Conservation (phyloP, 2,888 invertebrate species). For the Lithodes maja region DNA sequence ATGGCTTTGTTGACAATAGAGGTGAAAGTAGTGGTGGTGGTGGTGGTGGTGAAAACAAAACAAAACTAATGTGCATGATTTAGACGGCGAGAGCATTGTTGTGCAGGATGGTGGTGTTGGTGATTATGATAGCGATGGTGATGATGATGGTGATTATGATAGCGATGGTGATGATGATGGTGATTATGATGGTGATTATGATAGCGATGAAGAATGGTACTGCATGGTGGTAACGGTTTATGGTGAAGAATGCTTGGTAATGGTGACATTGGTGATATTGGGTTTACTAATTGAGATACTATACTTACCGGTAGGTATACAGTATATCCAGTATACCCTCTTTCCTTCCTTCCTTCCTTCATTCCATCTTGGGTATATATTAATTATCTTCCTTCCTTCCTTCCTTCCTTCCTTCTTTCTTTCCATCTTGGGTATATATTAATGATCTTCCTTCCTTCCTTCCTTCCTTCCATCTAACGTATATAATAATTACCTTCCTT, state of each 20-base stretch:
- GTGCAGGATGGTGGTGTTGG: background rate
- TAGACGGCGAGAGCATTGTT: background rate
- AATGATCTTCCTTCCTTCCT: background rate
- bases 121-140: background rate
- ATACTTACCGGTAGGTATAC: no score
- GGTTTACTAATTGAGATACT: no score
- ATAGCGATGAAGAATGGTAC: no score
- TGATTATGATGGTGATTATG: no score
- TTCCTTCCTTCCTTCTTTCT: background rate
- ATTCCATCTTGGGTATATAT: background rate
- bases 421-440: background rate
- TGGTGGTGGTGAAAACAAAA: background rate
- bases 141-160: background rate
- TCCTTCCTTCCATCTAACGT: background rate
- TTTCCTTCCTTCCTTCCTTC: background rate
- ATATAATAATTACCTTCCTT: no score
- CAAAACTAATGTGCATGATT: background rate
- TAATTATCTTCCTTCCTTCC: background rate
- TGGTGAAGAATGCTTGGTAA: no score
- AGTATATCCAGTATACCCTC: no score
- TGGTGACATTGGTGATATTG: no score
- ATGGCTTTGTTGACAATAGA: no score
- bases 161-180: background rate
- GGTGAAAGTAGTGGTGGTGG: no score
- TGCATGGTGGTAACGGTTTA: no score